Conservation (phyloP, 2,113 vertebrate genomes). For the Entomyzon cyanotis region DNA sequence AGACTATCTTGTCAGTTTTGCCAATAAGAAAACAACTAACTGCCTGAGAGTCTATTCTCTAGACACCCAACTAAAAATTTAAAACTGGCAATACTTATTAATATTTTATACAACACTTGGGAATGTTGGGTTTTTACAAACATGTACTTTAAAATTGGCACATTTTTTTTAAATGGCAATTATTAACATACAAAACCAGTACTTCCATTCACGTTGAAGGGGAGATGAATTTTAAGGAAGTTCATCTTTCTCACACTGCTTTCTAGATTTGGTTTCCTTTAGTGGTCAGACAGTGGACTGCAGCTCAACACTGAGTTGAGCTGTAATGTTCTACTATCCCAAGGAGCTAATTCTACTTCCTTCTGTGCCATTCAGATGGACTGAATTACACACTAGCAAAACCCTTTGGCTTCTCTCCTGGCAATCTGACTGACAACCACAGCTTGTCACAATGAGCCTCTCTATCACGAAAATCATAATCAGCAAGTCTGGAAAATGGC, state of each 20-base stretch:
- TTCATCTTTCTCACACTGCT: constrained; percentile 40
- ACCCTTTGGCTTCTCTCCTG: constrained; percentile 12
- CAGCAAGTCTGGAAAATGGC: constrained; percentile 3
- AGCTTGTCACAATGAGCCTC: constrained; percentile 30
- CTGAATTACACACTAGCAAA: not conserved
- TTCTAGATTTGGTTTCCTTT: constrained; percentile 43
- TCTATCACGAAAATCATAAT: not conserved
- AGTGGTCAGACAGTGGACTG: constrained; percentile 26
- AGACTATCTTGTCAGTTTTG: constrained; percentile 38
- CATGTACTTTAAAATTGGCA: constrained; percentile 72
- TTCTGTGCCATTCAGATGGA: not conserved
- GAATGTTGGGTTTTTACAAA: constrained; percentile 59
- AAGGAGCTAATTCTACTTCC: not conserved
- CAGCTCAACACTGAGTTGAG: not conserved
- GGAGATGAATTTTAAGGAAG: not conserved
- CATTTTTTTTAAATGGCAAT: constrained; percentile 60
- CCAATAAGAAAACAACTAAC: constrained; percentile 49
- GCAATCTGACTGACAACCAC: constrained; percentile 67
- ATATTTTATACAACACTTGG: constrained; percentile 53
- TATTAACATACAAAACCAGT: constrained; percentile 51
- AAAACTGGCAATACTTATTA: constrained; percentile 70
- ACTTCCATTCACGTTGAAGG: not conserved
- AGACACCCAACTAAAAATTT: constrained; percentile 61
- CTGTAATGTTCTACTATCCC: not conserved
- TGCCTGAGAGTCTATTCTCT: constrained; percentile 8